Conservation (phyloP, 2,888 invertebrate species). For the Tortricodes alternella region DNA sequence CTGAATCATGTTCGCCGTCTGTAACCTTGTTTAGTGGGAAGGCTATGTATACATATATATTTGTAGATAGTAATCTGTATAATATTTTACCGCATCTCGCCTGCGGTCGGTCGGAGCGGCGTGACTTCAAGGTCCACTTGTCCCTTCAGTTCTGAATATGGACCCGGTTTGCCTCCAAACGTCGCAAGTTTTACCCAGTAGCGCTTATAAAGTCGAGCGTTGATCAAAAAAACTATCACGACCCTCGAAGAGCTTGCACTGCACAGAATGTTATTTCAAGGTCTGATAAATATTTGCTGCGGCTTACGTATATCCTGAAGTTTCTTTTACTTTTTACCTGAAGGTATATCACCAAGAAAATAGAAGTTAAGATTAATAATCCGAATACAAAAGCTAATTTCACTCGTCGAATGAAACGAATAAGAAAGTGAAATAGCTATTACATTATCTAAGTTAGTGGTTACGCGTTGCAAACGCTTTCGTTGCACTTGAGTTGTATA, state of each 20-base stretch:
- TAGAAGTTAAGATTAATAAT: constrained; percentile 40
- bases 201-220: constrained; percentile 39
- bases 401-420: constrained; percentile 54
- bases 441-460: constrained; percentile 62
- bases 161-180: constrained; percentile 67
- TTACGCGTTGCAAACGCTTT: constrained; percentile 65
- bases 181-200: constrained; percentile 50
- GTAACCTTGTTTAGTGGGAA: constrained; percentile 62
- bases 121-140: constrained; percentile 64
- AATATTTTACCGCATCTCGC: constrained; percentile 56
- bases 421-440: constrained; percentile 64
- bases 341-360: constrained; percentile 43
- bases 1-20: constrained; percentile 47
- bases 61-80: constrained; percentile 41
- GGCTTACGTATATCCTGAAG: neutral
- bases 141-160: constrained; percentile 62
- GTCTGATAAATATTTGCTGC: constrained; percentile 27
- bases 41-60: constrained; percentile 45
- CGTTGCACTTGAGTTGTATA: constrained; percentile 60
- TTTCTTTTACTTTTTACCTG: neutral
- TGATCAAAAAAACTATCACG: constrained; percentile 44
- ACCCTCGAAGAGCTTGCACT: constrained; percentile 45
- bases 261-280: constrained; percentile 31
- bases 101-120: constrained; percentile 49
- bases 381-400: constrained; percentile 47